Evolutionary conservation across 2,888 invertebrate genomes (phyloP).

Genomic region (Nasonia oneida): DNA sequence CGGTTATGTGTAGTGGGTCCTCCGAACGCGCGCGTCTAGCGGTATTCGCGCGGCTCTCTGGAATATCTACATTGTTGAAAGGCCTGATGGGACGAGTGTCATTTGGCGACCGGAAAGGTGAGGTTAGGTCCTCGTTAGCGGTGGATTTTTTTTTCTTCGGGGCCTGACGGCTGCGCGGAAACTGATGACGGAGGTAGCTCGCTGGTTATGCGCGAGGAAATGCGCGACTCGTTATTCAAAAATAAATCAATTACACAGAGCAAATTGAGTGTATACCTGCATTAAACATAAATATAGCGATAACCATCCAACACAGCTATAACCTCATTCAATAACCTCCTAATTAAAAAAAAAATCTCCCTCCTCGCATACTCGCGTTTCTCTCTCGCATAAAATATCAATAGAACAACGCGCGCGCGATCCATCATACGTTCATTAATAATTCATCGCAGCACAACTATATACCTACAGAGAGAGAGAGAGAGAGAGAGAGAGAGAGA

Average conservation of each 20-base stretch:
- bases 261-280: no score
- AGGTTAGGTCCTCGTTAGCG: conserved; percentile 11
- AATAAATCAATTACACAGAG: no score
- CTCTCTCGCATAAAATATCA: not conserved
- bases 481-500: no score
- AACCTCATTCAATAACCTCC: not conserved
- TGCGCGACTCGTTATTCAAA: no score
- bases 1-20: not conserved
- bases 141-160: not conserved
- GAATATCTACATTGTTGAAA: not conserved
- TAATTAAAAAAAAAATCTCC: not conserved
- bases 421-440: not conserved
- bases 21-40: not conserved
- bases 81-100: not conserved
- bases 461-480: no score
- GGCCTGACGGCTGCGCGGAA: no score
- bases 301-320: no score
- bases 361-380: not conserved
- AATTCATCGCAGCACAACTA: not conserved
- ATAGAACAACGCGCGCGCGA: not conserved
- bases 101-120: conserved; percentile 9
- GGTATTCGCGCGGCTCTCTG: not conserved
- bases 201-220: no score
- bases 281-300: no score
- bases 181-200: no score